Conservation (phyloP, 2,113 vertebrate genomes). For the Pluvianellus socialis region DNA sequence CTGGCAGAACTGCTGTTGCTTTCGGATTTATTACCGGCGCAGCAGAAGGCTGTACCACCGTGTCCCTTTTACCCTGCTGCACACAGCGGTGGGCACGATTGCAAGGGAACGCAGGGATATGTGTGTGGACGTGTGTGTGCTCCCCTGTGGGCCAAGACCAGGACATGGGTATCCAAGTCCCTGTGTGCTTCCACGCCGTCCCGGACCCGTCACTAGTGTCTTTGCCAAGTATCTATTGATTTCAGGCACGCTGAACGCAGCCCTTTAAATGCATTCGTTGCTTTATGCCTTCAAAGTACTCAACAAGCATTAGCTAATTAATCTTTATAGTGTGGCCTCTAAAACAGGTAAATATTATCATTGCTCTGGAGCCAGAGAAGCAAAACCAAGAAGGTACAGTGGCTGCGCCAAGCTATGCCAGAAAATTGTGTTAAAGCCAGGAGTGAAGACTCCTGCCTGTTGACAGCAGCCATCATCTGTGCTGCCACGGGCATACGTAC, state of each 20-base stretch:
- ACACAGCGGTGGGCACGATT: background rate
- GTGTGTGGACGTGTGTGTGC: background rate
- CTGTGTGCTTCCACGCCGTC: background rate
- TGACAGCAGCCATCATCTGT: background rate
- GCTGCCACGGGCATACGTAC: background rate
- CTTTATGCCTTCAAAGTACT: background rate
- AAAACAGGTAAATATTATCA: slow-evolving; percentile 16
- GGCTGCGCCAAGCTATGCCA: background rate
- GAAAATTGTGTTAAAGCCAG: background rate
- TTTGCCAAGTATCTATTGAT: background rate
- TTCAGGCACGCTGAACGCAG: background rate
- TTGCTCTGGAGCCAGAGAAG: background rate
- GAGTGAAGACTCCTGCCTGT: background rate
- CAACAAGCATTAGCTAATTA: background rate
- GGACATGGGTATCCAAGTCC: background rate
- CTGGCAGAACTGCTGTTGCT: background rate
- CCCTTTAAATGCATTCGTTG: background rate
- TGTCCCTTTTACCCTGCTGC: background rate
- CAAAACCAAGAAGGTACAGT: background rate
- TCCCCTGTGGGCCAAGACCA: background rate
- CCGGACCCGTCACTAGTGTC: background rate
- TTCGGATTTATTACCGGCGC: background rate
- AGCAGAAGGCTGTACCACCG: background rate
- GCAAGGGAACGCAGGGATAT: background rate
- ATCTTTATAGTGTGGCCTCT: background rate